phyloP scores from a whole-genome alignment of 1,140 invertebrate genomes.

The Trichonephila clavipes region DNA sequence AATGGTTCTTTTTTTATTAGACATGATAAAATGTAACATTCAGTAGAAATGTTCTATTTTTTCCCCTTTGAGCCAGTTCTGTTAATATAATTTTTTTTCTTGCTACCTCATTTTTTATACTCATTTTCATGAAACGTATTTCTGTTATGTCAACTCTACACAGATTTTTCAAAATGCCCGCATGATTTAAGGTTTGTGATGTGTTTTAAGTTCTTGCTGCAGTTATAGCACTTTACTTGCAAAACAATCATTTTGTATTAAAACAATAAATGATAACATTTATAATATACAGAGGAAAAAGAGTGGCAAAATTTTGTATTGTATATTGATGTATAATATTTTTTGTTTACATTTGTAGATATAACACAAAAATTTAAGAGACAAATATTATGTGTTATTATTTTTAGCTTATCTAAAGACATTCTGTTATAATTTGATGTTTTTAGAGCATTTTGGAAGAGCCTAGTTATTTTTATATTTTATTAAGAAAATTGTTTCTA shows the following conservation, averaged over 20 bases:
- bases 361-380: slow-evolving; percentile 13
- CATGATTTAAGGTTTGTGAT: neutral
- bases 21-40: neutral
- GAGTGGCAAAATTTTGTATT: neutral
- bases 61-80: slow-evolving; percentile 32
- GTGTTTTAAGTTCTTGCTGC: neutral
- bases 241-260: slow-evolving; percentile 26
- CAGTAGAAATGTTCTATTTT: slow-evolving; percentile 2
- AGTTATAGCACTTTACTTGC: neutral
- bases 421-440: neutral
- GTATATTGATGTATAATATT: neutral
- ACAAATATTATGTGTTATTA: neutral
- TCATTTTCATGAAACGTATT: slow-evolving; percentile 2
- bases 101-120: slow-evolving; percentile 61
- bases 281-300: neutral
- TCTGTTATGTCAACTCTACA: neutral
- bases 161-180: neutral
- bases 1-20: slow-evolving; percentile 1
- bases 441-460: neutral
- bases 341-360: slow-evolving; percentile 15
- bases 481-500: slow-evolving; percentile 11
- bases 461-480: slow-evolving; percentile 51
- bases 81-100: slow-evolving; percentile 38
- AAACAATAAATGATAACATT: neutral
- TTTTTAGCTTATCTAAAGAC: neutral